Base-by-base conservation (phyloP, 2,797 vertebrate genomes). In the Rhodeus uyekii region DNA sequence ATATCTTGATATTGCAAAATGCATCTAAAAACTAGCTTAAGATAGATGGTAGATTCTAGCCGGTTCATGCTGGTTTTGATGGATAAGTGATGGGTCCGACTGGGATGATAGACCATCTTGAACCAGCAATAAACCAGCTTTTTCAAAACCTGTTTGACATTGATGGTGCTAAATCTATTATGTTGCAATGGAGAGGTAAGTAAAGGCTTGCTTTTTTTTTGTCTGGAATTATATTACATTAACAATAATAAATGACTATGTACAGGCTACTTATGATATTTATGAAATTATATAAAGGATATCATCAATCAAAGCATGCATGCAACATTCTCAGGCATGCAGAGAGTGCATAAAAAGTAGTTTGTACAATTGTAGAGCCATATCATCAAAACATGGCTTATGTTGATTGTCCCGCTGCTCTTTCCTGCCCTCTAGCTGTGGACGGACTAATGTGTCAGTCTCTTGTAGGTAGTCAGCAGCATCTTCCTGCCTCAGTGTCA, bases 381-480 rank as follows among this genome's bases (percentile, higher is more conserved):
- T n/a, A n/a, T n/a, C n/a, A n/a, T n/a, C n/a, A n/a, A n/a, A n/a
- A n/a, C n/a, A n/a, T n/a, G n/a, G n/a, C n/a, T n/a, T n/a, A n/a
- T n/a, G n/a, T n/a, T n/a, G n/a, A n/a, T n/a, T n/a, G n/a, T n/a
- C n/a, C n/a, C n/a, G n/a, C n/a, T n/a, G n/a, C n/a, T n/a, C n/a
- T n/a, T n/a, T n/a, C n/a, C n/a, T 44, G 46, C 85, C 93, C 91
- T 90, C 84, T 93, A 87, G 74, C 16, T 74, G 36, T 78, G 64
- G 32, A 55, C 68, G 93, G 88, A 96, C 95, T 96, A 96, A 97
- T 94, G 91, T 94, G 93, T 96, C 93, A 97, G 96, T 97, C 93
- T 97, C 95, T 98, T 93, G 88, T 97, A 98, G 97, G 97, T 97
- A 93, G 95, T 97, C 96, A 97, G 96, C 96, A 98, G 96, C 92